A percentile compares a stretch with the other conserved stretches of the same genome.
These are phyloP conservation scores for Rhaphigaster nebulosa DNA, from an alignment of 2,888 invertebrate species.

Conservation along the genomic window DNA sequence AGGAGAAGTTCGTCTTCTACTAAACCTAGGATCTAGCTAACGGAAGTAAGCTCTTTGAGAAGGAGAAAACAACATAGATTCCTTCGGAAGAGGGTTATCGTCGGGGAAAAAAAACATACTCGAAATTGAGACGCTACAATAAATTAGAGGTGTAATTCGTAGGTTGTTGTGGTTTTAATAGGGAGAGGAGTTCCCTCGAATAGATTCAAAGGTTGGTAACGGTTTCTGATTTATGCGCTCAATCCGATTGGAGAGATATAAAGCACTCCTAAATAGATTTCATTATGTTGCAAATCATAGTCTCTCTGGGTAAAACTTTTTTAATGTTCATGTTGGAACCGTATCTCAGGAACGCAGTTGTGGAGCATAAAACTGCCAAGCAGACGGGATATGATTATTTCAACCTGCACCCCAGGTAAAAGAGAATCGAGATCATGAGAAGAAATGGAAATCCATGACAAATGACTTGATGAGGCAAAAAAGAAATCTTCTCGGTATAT, in stretches of 20 bases:
- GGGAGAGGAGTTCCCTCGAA: conserved; percentile 31
- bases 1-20: background rate
- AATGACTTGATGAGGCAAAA: background rate
- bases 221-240: conserved; percentile 44
- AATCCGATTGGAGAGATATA: conserved; percentile 53
- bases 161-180: conserved; percentile 44
- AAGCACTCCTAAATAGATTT: conserved; percentile 52
- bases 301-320: background rate
- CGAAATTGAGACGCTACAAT: conserved; percentile 54
- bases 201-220: conserved; percentile 52
- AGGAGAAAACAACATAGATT: background rate
- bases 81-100: background rate
- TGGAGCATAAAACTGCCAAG: background rate
- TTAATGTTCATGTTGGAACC: conserved; percentile 15
- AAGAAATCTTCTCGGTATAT: background rate
- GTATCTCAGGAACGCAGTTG: conserved; percentile 13
- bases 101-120: background rate
- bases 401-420: background rate
- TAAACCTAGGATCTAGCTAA: background rate
- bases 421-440: background rate
- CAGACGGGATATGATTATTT: background rate
- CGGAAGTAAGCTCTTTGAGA: background rate
- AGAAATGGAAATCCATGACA: background rate
- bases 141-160: conserved; percentile 52
- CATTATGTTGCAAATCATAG: conserved; percentile 53